A percentile compares a stretch with the other conserved stretches of the same genome.
These are phyloP conservation scores for Scotopteryx bipunctaria DNA, from an alignment of 2,888 invertebrate genomes.

Conservation along the genomic window DNA sequence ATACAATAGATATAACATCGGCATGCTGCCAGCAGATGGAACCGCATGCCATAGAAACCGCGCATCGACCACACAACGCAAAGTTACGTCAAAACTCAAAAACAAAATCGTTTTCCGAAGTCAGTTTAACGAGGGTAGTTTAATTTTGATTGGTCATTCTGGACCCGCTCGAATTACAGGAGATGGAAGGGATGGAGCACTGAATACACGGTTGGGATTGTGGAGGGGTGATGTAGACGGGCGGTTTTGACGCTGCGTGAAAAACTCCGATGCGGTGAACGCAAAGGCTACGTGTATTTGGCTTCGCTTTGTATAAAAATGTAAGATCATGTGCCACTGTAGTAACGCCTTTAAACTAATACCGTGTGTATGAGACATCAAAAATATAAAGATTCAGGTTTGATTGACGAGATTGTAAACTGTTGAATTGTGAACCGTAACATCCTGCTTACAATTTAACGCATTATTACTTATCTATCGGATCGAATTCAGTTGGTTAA, in stretches of 20 bases:
- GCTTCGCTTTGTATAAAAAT: too few species aligned
- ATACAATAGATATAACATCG: not conserved
- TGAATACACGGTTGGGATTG: conserved; percentile 24
- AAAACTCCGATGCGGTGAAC: too few species aligned
- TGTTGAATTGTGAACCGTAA: too few species aligned
- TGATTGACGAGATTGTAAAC: too few species aligned
- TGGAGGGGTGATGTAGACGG: conserved; percentile 2
- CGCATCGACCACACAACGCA: conserved; percentile 4
- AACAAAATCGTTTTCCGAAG: conserved; percentile 29
- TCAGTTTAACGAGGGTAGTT: conserved; percentile 29
- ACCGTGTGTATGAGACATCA: too few species aligned
- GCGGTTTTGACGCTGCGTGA: conserved; percentile 9
- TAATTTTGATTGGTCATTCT: conserved; percentile 39
- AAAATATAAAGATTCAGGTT: too few species aligned
- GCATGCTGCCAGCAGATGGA: not conserved
- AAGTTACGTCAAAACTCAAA: conserved; percentile 14
- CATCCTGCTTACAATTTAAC: too few species aligned
- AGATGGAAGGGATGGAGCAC: conserved; percentile 25
- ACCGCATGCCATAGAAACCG: conserved; percentile 14
- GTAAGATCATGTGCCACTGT: too few species aligned
- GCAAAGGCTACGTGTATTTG: too few species aligned
- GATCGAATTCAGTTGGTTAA: too few species aligned
- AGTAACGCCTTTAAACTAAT: too few species aligned
- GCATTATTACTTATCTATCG: too few species aligned
- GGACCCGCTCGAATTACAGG: conserved; percentile 28